These are phyloP conservation scores for Bubo scandiacus DNA, from an alignment of 2,113 vertebrate species.

Conservation along the genomic window DNA sequence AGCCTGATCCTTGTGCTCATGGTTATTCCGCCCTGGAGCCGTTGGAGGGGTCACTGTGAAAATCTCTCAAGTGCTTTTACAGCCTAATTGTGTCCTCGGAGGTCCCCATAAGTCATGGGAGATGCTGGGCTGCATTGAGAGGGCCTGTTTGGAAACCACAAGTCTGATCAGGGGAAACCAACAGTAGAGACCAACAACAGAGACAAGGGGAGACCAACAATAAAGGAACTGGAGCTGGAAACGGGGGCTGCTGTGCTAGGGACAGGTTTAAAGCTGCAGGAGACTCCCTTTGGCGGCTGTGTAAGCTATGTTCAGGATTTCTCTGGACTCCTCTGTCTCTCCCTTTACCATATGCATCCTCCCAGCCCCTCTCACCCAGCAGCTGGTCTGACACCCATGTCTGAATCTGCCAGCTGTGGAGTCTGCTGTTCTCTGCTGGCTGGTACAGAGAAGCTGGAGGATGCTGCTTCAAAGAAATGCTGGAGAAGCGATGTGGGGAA, in stretches of 20 bases:
- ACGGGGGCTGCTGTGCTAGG: background rate
- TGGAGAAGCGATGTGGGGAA: background rate
- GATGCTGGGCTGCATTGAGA: background rate
- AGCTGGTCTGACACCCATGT: background rate
- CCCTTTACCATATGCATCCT: background rate
- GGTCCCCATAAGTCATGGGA: background rate
- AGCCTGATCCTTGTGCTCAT: background rate
- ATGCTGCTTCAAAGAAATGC: background rate
- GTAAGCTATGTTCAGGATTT: background rate
- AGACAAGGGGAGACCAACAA: background rate
- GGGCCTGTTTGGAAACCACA: background rate
- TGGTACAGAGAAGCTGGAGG: background rate
- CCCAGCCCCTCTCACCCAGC: background rate
- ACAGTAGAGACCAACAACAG: background rate
- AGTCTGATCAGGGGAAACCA: background rate
- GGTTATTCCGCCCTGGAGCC: background rate
- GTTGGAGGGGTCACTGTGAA: rapidly evolving
- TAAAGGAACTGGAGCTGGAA: background rate
- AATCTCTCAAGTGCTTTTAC: background rate
- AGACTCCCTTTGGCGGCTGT: background rate
- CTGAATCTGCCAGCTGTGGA: background rate
- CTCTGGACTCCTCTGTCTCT: background rate
- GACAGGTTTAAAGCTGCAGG: background rate
- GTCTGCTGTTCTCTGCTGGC: background rate
- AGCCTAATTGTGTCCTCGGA: background rate